Evolutionary conservation across 1,140 invertebrate species (phyloP).

Genomic region (Trissolcus basalis): DNA sequence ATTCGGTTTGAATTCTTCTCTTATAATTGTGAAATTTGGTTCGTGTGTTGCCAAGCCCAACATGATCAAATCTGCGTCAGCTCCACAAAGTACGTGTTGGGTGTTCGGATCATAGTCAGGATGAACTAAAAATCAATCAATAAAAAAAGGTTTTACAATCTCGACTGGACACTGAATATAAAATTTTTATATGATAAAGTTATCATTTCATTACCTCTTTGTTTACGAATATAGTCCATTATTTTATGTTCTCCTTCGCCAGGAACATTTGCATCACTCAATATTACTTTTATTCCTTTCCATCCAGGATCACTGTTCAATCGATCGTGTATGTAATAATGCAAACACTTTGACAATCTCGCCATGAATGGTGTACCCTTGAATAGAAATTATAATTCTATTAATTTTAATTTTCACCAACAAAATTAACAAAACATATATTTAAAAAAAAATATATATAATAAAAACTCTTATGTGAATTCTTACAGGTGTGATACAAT

Average conservation of each 20-base stretch:
- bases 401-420: no score
- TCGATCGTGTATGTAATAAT: slow-evolving; percentile 96
- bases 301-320: slow-evolving; percentile 97
- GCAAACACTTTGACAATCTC: slow-evolving; percentile 92
- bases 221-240: slow-evolving; percentile 98
- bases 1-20: slow-evolving; percentile 99
- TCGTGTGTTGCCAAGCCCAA: slow-evolving; percentile 98
- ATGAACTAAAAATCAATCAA: slow-evolving; percentile 79
- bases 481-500: slow-evolving; percentile 95
- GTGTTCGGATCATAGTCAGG: slow-evolving; percentile 98
- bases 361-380: slow-evolving; percentile 99
- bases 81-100: slow-evolving; percentile 97
- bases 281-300: slow-evolving; percentile 95
- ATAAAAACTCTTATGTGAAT: no score
- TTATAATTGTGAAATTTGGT: slow-evolving; percentile 97
- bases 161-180: neutral
- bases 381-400: neutral
- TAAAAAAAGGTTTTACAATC: neutral
- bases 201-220: slow-evolving; percentile 81
- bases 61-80: slow-evolving; percentile 99
- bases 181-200: neutral
- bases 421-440: no score
- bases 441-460: no score
- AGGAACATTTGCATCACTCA: slow-evolving; percentile 99
- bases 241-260: slow-evolving; percentile 99